Percentiles rank a stretch among this genome's conserved stretches.
Evolutionary conservation across 2,888 invertebrate genomes (phyloP).

Genomic region (Hypomecis punctinalis): DNA sequence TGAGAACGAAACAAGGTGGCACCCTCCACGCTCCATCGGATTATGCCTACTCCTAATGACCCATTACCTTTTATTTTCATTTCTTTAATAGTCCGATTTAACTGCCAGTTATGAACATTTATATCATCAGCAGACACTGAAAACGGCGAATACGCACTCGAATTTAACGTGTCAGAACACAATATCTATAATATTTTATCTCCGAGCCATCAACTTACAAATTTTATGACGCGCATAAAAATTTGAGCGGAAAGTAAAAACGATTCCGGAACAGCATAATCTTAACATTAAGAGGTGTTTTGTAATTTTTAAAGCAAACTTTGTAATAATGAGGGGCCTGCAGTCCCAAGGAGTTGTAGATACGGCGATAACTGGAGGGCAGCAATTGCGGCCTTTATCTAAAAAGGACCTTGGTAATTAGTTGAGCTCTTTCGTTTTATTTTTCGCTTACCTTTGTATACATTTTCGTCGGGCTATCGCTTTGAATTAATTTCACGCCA

Average conservation of each 20-base stretch:
- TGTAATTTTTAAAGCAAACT: constrained; percentile 43
- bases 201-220: constrained; percentile 51
- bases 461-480: constrained; percentile 75
- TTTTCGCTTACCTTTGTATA: constrained; percentile 77
- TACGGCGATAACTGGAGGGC: constrained; percentile 61
- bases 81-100: constrained; percentile 65
- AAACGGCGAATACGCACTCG: constrained; percentile 59
- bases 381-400: constrained; percentile 68
- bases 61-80: constrained; percentile 69
- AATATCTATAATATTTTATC: constrained; percentile 61
- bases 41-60: constrained; percentile 60
- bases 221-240: constrained; percentile 45
- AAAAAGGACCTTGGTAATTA: constrained; percentile 71
- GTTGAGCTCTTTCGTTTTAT: constrained; percentile 72
- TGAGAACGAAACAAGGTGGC: constrained; percentile 74
- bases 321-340: constrained; percentile 42
- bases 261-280: constrained; percentile 43
- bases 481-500: constrained; percentile 79
- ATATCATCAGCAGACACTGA: constrained; percentile 62
- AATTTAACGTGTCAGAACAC: constrained; percentile 63
- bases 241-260: constrained; percentile 44
- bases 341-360: constrained; percentile 44
- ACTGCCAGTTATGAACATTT: constrained; percentile 68
- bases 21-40: constrained; percentile 57
- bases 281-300: constrained; percentile 41